Evolutionary conservation across 2,888 invertebrate genomes (phyloP).

Genomic region (Aethes cnicana): DNA sequence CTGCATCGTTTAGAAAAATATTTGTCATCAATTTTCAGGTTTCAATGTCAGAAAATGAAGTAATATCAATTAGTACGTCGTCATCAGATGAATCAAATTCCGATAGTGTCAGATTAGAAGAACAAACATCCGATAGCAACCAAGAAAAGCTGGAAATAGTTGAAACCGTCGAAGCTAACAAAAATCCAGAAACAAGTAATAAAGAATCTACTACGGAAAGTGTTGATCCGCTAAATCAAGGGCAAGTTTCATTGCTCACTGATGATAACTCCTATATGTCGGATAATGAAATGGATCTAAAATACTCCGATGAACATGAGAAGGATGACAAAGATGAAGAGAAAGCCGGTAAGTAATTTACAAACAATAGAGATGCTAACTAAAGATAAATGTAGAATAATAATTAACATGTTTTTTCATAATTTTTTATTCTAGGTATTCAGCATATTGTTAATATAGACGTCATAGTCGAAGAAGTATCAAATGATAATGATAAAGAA

Average conservation of each 20-base stretch:
- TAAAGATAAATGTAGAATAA: neutral
- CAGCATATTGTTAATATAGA: slow-evolving; percentile 24
- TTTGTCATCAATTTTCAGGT: too few species aligned
- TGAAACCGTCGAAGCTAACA: neutral
- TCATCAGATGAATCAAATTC: slow-evolving; percentile 43
- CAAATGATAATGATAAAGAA: slow-evolving; percentile 21
- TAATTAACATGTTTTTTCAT: neutral
- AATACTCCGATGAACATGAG: slow-evolving; percentile 58
- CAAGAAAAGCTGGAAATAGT: slow-evolving; percentile 2
- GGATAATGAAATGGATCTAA: slow-evolving; percentile 53
- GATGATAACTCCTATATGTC: slow-evolving; percentile 64
- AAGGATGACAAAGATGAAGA: slow-evolving; percentile 32
- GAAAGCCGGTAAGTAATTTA: slow-evolving; percentile 40
- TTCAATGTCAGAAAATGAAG: slow-evolving; percentile 39
- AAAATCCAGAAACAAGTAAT: neutral
- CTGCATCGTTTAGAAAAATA: too few species aligned
- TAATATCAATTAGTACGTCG: slow-evolving; percentile 58
- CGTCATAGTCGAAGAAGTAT: slow-evolving; percentile 30
- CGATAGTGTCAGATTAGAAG: slow-evolving; percentile 42
- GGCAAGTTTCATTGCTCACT: slow-evolving; percentile 61
- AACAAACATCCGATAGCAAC: slow-evolving; percentile 36
- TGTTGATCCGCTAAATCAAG: slow-evolving; percentile 54
- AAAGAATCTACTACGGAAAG: slow-evolving; percentile 16
- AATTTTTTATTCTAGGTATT: neutral
- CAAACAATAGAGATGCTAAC: too few species aligned